Conservation (phyloP, 2,113 vertebrate species). For the Oreotragus oreotragus region DNA sequence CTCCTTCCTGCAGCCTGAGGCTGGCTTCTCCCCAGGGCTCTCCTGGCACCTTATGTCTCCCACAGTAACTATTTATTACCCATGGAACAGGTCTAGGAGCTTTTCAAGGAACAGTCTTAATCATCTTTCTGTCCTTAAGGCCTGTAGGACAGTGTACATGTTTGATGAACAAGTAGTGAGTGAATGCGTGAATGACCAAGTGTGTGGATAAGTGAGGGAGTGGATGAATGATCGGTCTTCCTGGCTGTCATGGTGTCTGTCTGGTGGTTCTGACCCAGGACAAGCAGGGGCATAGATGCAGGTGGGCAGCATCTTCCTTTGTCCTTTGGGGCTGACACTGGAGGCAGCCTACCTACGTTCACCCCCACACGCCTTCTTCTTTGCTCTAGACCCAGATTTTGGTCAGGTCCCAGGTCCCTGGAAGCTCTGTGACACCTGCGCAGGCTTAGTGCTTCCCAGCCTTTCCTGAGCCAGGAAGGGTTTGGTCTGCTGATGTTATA, state of each 20-base stretch:
- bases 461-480: background rate
- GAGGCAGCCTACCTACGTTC: background rate
- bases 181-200: background rate
- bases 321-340: background rate
- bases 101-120: background rate
- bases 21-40: background rate
- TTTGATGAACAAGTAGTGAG: background rate
- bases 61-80: background rate
- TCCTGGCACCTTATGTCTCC: no score
- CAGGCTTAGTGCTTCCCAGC: background rate
- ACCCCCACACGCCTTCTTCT: background rate
- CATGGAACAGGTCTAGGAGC: background rate
- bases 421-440: background rate
- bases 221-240: background rate
- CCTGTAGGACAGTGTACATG: background rate
- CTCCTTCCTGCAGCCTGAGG: background rate
- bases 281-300: background rate
- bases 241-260: background rate
- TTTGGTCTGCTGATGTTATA: background rate
- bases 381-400: background rate
- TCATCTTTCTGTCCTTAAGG: background rate
- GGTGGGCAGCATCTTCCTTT: background rate
- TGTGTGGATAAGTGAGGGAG: background rate
- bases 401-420: background rate
- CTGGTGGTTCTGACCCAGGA: background rate